Evolutionary conservation across 1,140 invertebrate genomes (phyloP).

Genomic region (Dendrolimus kikuchii): DNA sequence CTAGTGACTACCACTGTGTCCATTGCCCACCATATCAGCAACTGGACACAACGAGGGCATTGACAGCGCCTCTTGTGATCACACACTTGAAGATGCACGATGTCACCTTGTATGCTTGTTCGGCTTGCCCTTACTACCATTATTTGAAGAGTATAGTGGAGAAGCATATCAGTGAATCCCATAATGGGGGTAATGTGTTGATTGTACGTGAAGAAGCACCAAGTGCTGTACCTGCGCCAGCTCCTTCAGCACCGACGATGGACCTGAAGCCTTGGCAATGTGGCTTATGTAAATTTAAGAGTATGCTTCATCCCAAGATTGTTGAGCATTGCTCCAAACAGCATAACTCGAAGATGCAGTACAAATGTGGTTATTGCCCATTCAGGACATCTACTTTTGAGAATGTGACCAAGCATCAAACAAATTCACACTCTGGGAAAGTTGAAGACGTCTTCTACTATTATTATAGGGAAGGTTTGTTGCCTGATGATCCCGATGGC

Average conservation of each 20-base stretch:
- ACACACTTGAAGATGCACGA: slow-evolving; percentile 85
- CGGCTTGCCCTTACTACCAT: slow-evolving; percentile 77
- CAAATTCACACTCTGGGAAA: slow-evolving; percentile 34
- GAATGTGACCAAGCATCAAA: slow-evolving; percentile 73
- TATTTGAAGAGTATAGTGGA: slow-evolving; percentile 77
- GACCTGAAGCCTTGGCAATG: slow-evolving; percentile 79
- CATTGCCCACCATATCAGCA: slow-evolving; percentile 75
- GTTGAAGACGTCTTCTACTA: slow-evolving; percentile 46
- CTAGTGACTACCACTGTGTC: slow-evolving; percentile 75
- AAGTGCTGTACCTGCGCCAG: slow-evolving; percentile 7
- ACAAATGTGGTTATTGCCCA: slow-evolving; percentile 77
- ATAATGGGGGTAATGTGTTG: slow-evolving; percentile 72
- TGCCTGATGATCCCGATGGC: slow-evolving; percentile 38
- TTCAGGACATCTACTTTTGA: slow-evolving; percentile 73
- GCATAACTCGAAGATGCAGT: slow-evolving; percentile 78
- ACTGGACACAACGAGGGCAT: slow-evolving; percentile 37
- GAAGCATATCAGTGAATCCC: slow-evolving; percentile 77
- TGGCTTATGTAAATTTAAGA: slow-evolving; percentile 77
- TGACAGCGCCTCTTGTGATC: slow-evolving; percentile 74
- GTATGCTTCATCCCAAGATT: slow-evolving; percentile 75
- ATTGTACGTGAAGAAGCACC: slow-evolving; percentile 72
- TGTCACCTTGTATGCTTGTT: slow-evolving; percentile 79
- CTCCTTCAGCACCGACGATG: slow-evolving; percentile 43
- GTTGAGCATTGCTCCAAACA: slow-evolving; percentile 70
- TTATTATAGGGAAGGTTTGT: slow-evolving; percentile 48